Conservation (phyloP, 2,888 invertebrate species). For the Drosophila percnosoma region DNA sequence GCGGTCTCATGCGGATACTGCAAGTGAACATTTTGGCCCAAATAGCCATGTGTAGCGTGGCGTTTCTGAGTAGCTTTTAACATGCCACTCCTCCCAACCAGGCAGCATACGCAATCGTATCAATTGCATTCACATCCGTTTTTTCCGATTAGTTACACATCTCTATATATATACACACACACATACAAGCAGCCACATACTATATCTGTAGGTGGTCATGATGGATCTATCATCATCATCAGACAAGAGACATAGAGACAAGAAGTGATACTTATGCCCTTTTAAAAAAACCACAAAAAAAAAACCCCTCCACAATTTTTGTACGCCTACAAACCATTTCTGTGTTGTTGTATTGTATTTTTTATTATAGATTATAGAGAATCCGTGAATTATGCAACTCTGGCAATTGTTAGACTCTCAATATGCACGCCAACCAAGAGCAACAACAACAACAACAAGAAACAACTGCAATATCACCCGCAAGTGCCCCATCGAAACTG, state of each 20-base stretch:
- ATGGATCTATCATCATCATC: slow-evolving; percentile 51
- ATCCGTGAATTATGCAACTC: slow-evolving; percentile 80
- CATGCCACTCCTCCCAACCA: slow-evolving; percentile 27
- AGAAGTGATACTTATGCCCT: slow-evolving; percentile 53
- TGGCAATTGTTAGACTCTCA: slow-evolving; percentile 77
- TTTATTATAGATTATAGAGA: slow-evolving; percentile 79
- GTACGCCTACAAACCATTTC: slow-evolving; percentile 66
- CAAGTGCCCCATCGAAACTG: slow-evolving; percentile 64
- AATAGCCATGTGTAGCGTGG: slow-evolving; percentile 75
- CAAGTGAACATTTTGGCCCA: slow-evolving; percentile 82
- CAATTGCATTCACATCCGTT: slow-evolving; percentile 54
- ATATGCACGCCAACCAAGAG: slow-evolving; percentile 71
- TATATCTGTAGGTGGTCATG: slow-evolving; percentile 35
- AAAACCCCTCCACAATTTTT: slow-evolving; percentile 44
- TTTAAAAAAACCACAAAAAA: slow-evolving; percentile 3
- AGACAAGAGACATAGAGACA: slow-evolving; percentile 44
- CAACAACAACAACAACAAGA: slow-evolving; percentile 50
- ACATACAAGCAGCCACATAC: slow-evolving; percentile 9
- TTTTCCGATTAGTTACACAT: slow-evolving; percentile 38
- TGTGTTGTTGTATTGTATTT: slow-evolving; percentile 73
- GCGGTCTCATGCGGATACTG: slow-evolving; percentile 81
- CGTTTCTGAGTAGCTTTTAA: slow-evolving; percentile 74
- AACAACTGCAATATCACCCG: slow-evolving; percentile 60
- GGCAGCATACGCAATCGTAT: slow-evolving; percentile 50
- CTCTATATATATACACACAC: background rate